Base-by-base conservation (phyloP, 2,888 invertebrate genomes). In the Sphaerophoria rueppellii region DNA sequence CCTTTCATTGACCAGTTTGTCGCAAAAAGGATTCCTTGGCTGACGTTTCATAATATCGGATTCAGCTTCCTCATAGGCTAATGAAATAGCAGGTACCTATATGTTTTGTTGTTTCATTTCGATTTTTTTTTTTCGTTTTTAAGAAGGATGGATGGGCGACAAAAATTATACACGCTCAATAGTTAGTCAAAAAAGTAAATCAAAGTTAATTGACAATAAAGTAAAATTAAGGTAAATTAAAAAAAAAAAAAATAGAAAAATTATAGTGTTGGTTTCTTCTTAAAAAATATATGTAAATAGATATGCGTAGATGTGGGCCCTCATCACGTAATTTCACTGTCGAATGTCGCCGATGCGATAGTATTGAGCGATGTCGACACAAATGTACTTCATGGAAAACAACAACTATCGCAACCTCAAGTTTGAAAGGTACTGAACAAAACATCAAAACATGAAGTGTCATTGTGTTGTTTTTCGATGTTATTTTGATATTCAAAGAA, bases 1-100 rank as follows among this genome's bases (percentile, higher is more conserved):
- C 97, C 98, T 98, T 95, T 97, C 97, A 94, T 98, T 98, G 93
- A 98, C 98, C 93, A 98, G 96, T 95, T 98, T 98, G 95, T 98
- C 98, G 94, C 95, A 95, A 95, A 96, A 96, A 93, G 98, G 98
- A 94, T 98, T 96, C 95, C 98, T 96, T 93, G 98, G 98, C 94
- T 96, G 96, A 93, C 98, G 96, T 96, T 98, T 98, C 98, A 98
- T 98, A 93, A 98, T 98, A 95, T 98, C 98, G 93, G 97, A 97
- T 95, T 98, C 98, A 93, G 98, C 97, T 94, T 96, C 96, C 95
- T 98, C 98, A 95, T 98, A 98, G 93, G 98, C 98, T 95, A 98
- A 95, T 93, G 98, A 98, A 94, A 98, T 98, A 94, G 98, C 98
- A 93, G 98, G 98, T 94, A 97, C 96, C 98, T 97, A 94, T 87